Conservation (phyloP, 37 sponge, comb jelly and placozoan species). For the Chondrosia reniformis region DNA sequence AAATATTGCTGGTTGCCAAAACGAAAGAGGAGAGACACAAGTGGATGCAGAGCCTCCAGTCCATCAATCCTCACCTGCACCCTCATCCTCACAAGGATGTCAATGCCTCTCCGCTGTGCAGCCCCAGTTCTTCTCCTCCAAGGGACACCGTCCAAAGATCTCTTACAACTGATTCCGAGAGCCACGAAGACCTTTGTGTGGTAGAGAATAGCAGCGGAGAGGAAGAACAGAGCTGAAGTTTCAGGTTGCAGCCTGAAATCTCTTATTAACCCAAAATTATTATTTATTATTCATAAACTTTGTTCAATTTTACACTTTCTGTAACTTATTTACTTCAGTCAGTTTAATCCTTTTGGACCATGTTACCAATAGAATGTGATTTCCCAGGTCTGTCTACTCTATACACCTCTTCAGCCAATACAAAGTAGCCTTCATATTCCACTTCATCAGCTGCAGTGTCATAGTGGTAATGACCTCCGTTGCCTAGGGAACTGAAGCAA, state of each 20-base stretch:
- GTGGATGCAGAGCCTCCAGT: constrained; percentile 61
- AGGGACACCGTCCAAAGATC: background rate
- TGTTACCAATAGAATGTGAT: constrained; percentile 29
- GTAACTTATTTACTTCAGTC: background rate
- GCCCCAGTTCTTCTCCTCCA: background rate
- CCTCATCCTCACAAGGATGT: background rate
- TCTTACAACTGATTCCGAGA: background rate
- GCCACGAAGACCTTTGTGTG: background rate
- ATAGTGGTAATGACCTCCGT: constrained; percentile 97
- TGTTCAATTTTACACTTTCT: background rate
- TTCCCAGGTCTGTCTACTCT: constrained; percentile 73
- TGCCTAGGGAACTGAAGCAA: constrained; percentile 96
- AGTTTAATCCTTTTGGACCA: background rate
- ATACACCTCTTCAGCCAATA: constrained; percentile 64
- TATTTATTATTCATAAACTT: background rate
- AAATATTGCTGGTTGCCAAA: constrained; percentile 47
- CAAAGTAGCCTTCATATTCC: constrained; percentile 88
- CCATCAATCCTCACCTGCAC: constrained; percentile 50
- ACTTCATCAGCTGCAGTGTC: constrained; percentile 88
- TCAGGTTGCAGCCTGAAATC: too few relatives aligned
- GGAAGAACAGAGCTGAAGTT: background rate
- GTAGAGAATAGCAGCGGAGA: background rate
- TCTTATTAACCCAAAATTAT: background rate
- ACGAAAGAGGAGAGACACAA: constrained; percentile 33
- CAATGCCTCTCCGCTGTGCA: background rate